phyloP scores from a whole-genome alignment of 2,888 invertebrate genomes.

The Eupithecia tripunctaria region DNA sequence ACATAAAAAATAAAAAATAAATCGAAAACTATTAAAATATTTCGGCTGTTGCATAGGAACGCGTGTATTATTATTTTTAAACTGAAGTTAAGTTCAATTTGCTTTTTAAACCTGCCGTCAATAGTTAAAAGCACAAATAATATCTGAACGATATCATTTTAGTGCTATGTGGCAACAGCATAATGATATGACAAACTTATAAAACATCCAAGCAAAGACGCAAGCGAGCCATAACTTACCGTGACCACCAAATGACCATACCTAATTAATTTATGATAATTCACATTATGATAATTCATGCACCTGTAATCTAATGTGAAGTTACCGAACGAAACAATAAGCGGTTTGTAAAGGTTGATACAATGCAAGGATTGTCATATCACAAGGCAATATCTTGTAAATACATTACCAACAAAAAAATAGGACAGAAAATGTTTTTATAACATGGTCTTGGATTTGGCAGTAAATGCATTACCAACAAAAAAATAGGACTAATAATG shows the following conservation, averaged over 20 bases:
- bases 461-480: not conserved
- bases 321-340: slow-evolving; percentile 2
- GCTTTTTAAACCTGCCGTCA: not conserved
- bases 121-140: not conserved
- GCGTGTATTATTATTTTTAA: too few species aligned
- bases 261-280: not conserved
- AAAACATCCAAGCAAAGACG: not conserved
- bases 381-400: slow-evolving; percentile 5
- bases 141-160: not conserved
- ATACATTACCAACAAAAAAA: not conserved
- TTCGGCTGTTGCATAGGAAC: not conserved
- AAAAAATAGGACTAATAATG: not conserved
- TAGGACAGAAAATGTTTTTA: not conserved
- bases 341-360: not conserved
- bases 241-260: not conserved
- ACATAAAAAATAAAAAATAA: too few species aligned
- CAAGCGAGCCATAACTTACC: not conserved
- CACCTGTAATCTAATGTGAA: not conserved
- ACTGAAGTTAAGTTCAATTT: too few species aligned
- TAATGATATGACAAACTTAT: not conserved
- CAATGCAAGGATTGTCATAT: slow-evolving; percentile 5
- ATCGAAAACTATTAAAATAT: too few species aligned
- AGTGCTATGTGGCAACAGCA: not conserved
- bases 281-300: not conserved
- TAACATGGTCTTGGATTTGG: not conserved